Conservation (phyloP, 2,888 invertebrate genomes). For the Luperina testacea region DNA sequence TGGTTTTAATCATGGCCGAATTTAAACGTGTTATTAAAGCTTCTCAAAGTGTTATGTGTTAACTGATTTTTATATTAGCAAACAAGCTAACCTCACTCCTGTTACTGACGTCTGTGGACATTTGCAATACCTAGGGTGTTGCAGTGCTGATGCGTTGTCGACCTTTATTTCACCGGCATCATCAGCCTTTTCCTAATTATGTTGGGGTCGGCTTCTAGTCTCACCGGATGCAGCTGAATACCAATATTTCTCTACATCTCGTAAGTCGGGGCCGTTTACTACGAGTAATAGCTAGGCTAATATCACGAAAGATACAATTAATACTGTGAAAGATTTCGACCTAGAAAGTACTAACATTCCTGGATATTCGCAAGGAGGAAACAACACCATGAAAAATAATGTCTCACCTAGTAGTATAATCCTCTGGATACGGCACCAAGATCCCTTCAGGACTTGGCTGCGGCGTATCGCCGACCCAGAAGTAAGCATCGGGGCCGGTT, state of each 20-base stretch:
- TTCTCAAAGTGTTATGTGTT: not conserved
- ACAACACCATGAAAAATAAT: not conserved
- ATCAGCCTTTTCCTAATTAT: too few species aligned
- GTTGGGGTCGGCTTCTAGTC: too few species aligned
- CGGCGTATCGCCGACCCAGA: conserved; percentile 96
- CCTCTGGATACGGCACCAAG: conserved; percentile 96
- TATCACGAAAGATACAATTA: not conserved
- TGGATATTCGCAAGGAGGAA: too few species aligned
- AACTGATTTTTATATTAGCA: too few species aligned
- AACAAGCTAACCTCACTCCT: not conserved
- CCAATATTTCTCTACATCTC: not conserved
- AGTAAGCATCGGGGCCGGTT: conserved; percentile 96
- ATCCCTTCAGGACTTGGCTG: conserved; percentile 95
- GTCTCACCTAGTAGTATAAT: conserved; percentile 94
- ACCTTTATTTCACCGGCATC: not conserved
- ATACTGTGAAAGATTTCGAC: not conserved
- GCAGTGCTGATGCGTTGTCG: not conserved
- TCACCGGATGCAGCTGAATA: too few species aligned
- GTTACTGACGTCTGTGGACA: not conserved
- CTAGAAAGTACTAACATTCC: not conserved
- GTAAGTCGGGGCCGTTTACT: not conserved
- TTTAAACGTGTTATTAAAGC: not conserved
- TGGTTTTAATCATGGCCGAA: not conserved
- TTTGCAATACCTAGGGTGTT: not conserved
- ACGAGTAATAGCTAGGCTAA: not conserved